Base-by-base conservation (phyloP, 2,797 vertebrate species). In the Sciurus carolinensis region DNA sequence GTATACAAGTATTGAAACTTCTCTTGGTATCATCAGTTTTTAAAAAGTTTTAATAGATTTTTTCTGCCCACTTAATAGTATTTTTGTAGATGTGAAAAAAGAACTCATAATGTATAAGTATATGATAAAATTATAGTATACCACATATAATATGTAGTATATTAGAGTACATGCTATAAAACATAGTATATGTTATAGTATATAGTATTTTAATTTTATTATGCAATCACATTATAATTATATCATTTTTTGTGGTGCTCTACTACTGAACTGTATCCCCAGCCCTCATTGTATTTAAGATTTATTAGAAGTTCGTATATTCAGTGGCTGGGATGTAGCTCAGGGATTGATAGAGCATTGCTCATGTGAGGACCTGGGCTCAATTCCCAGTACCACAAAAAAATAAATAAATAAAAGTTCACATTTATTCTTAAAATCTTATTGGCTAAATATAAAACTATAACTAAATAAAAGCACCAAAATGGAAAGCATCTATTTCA, bases 51-150 rank as follows among this genome's bases (percentile, higher is more conserved):
- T 71, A 44, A 42, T 36, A 71, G 30, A 30, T 66, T 54, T 95
- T 94, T 71, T 13, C 62, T 93, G 26, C 26, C 26, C 18, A 79
- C 1, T n/a, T 83, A 79, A 93, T 10, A 76, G 18, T 24, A 54
- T 62, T 84, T 77, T 30, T 93, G 5, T 75, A 81, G 13, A 26
- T 85, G 5, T 95, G 26, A 95, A 93, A 91, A 84, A 87, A 85
- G 50, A 93, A 90, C 62, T 81, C 17, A 11, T 69, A 79, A 83
- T 89, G 22, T n/a, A 71, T 42, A 82, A 69, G 17, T n/a, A 22
- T 12, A 62, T 84, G 91, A 73, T 95, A 44, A 57, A 90, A 42
- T 26, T 94, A 52, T 30, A 44, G 62, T 36, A 26, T 1, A 9
- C 42, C 72, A 11, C 6, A 66, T 66, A 26, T n/a, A 71, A 33